phyloP scores from a whole-genome alignment of 2,113 vertebrate species.

The Corydoras sp. region DNA sequence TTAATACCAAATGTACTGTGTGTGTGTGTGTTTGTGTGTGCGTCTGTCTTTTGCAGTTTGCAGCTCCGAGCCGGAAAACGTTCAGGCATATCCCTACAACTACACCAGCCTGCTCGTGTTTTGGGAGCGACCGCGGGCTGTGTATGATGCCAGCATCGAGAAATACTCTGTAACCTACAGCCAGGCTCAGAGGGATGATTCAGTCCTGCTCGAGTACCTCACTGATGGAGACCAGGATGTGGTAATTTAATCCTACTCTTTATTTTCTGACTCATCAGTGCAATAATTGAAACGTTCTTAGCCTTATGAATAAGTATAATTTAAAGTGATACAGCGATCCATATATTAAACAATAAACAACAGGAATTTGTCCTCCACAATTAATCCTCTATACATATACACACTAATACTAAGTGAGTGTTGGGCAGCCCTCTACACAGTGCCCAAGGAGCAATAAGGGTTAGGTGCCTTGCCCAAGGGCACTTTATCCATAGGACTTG shows the following conservation, averaged over 20 bases:
- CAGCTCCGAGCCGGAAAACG: slow-evolving; percentile 91
- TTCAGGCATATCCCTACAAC: slow-evolving; percentile 81
- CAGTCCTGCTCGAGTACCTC: slow-evolving; percentile 74
- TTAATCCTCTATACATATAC: too few relatives aligned
- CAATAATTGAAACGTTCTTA: too few relatives aligned
- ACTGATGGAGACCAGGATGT: slow-evolving; percentile 98
- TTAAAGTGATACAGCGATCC: too few relatives aligned
- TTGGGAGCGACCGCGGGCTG: slow-evolving; percentile 89
- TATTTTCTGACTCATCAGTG: too few relatives aligned
- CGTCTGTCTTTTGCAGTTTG: slow-evolving; percentile 71
- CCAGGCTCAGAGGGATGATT: slow-evolving; percentile 62
- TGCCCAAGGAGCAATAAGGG: too few relatives aligned
- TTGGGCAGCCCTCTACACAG: too few relatives aligned
- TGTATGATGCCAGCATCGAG: slow-evolving; percentile 86
- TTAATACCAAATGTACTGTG: neutral
- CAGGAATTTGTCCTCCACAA: too few relatives aligned
- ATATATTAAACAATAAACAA: too few relatives aligned
- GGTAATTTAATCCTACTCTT: slow-evolving; percentile 59
- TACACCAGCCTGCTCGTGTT: slow-evolving; percentile 87
- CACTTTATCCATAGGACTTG: too few relatives aligned
- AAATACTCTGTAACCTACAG: slow-evolving; percentile 84
- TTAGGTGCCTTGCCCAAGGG: too few relatives aligned
- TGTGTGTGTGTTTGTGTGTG: neutral
- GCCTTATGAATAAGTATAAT: too few relatives aligned
- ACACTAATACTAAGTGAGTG: too few relatives aligned